Base-by-base conservation (phyloP, 23 tunicate genomes). In the Botrylloides violaceus region DNA sequence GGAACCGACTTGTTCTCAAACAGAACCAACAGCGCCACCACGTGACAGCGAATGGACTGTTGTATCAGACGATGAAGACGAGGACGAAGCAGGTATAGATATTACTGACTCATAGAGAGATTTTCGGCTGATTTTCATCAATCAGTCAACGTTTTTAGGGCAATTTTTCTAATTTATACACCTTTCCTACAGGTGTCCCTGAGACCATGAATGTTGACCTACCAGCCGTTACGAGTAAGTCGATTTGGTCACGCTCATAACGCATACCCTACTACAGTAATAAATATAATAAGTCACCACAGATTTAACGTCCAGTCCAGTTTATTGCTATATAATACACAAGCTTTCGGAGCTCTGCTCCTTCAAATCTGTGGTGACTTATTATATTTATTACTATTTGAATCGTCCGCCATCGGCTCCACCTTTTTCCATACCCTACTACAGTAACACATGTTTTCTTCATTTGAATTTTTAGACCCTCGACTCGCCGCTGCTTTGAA, bases 401-500 rank as follows among this genome's bases (percentile, higher is more conserved):
- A n/a, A n/a, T n/a, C n/a, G n/a, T n/a, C n/a, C n/a, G n/a, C n/a
- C n/a, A n/a, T n/a, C n/a, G n/a, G n/a, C n/a, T n/a, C n/a, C n/a
- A n/a, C n/a, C n/a, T n/a, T n/a, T n/a, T n/a, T n/a, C n/a, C n/a
- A n/a, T n/a, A n/a, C n/a, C n/a, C n/a, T n/a, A n/a, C n/a, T n/a
- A n/a, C n/a, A n/a, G n/a, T n/a, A n/a, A n/a, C n/a, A n/a, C n/a
- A n/a, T n/a, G n/a, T n/a, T n/a, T n/a, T n/a, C n/a, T n/a, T n/a
- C n/a, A n/a, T n/a, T n/a, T n/a, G n/a, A n/a, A n/a, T 49, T 61
- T 60, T 5, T 57, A 85, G 84, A 85, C 75, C 76, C 72, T 2
- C 59, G 77, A 21, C 55, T 87, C 3, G 65, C 64, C 18, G 79
- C 64, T 23, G 66, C 95, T 1, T 61, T 87, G 30, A 49, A 76